Conservation (phyloP, 1,140 invertebrate genomes). For the Hesperophylax magnus region DNA sequence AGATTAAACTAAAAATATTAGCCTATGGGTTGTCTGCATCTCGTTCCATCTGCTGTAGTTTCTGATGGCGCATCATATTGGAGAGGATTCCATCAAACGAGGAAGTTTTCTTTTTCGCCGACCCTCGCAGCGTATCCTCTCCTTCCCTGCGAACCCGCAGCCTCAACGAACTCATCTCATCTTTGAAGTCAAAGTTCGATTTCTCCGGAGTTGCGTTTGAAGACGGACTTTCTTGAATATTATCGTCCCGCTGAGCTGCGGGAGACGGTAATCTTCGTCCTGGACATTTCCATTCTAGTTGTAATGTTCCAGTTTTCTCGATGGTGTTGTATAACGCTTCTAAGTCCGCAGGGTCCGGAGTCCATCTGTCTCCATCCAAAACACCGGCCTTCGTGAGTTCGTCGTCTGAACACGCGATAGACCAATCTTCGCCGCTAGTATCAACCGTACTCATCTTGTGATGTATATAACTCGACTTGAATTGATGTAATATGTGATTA, state of each 20-base stretch:
- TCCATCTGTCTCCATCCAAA: constrained; percentile 64
- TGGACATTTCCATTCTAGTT: constrained; percentile 77
- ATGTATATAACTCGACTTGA: background rate
- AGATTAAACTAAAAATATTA: no score
- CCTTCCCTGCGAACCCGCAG: constrained; percentile 75
- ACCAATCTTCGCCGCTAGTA: constrained; percentile 70
- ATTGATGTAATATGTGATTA: background rate
- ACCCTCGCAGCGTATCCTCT: constrained; percentile 77
- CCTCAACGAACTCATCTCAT: constrained; percentile 78
- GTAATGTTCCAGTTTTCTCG: constrained; percentile 70
- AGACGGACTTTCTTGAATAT: constrained; percentile 62
- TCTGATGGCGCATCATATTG: constrained; percentile 80
- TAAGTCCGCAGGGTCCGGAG: constrained; percentile 69
- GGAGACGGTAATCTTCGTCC: constrained; percentile 74
- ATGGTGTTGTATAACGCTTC: constrained; percentile 73
- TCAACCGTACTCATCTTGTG: constrained; percentile 61
- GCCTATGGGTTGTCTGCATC: constrained; percentile 59
- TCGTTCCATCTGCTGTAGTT: constrained; percentile 73
- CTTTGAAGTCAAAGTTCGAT: constrained; percentile 83
- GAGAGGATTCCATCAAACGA: constrained; percentile 81
- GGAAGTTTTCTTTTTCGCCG: constrained; percentile 83
- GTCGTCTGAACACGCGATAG: constrained; percentile 75
- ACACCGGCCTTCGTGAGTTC: constrained; percentile 66
- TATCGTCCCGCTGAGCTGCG: constrained; percentile 62
- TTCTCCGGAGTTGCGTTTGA: constrained; percentile 71